phyloP scores from a whole-genome alignment of 2,113 vertebrate species.

The Galeopterus variegatus region DNA sequence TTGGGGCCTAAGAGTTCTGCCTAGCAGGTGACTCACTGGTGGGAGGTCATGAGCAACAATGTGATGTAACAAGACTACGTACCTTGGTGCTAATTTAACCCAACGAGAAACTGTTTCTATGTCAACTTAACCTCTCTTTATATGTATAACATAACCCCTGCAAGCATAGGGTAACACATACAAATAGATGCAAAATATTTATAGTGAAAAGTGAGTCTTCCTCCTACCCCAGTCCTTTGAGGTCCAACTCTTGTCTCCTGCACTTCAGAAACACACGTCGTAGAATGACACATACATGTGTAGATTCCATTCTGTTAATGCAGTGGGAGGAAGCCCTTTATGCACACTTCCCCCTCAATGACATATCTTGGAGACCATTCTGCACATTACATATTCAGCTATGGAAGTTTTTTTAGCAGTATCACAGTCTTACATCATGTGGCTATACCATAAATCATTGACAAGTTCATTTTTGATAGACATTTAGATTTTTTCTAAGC shows the following conservation, averaged over 20 bases:
- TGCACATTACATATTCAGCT: not conserved
- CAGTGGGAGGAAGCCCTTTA: not conserved
- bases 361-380: not conserved
- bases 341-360: not conserved
- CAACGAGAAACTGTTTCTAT: not conserved
- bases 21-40: not conserved
- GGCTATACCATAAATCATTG: not conserved
- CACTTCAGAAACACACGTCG: not conserved
- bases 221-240: not conserved
- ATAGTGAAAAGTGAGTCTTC: not conserved
- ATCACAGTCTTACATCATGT: not conserved
- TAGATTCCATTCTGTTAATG: not conserved
- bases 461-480: not conserved
- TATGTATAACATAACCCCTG: not conserved
- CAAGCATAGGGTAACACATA: not conserved
- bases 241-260: not conserved
- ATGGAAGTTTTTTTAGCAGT: not conserved
- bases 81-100: not conserved
- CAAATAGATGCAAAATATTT: conserved; percentile 11
- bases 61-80: not conserved
- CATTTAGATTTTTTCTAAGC: conserved; percentile 19
- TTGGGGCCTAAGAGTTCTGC: not conserved
- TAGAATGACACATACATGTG: not conserved
- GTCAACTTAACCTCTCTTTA: not conserved
- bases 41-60: not conserved